Evolutionary conservation across 2,888 invertebrate genomes (phyloP).

Genomic region (Drosophila mulleri): DNA sequence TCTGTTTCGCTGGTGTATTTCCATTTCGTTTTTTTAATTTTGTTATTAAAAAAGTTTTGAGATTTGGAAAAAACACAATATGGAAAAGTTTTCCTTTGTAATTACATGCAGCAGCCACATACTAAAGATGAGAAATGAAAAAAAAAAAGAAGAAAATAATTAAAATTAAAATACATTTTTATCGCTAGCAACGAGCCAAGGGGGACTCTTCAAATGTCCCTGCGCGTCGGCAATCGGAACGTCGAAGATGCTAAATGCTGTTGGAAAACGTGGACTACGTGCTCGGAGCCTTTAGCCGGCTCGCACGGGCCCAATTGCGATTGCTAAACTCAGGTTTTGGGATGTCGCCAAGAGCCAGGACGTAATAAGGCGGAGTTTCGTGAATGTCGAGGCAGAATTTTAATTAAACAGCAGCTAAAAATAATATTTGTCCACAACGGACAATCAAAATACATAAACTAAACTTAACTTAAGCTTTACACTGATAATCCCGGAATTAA

Average conservation of each 20-base stretch:
- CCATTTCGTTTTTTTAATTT: slow-evolving; percentile 52
- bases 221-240: slow-evolving; percentile 22
- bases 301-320: slow-evolving; percentile 31
- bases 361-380: slow-evolving; percentile 4
- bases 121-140: slow-evolving; percentile 29
- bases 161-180: slow-evolving; percentile 25
- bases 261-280: slow-evolving; percentile 21
- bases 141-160: neutral
- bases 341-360: neutral
- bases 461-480: slow-evolving; percentile 50
- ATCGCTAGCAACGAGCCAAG: slow-evolving; percentile 5
- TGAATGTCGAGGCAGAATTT: slow-evolving; percentile 29
- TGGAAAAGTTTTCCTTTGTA: slow-evolving; percentile 75
- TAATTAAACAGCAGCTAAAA: slow-evolving; percentile 49
- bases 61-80: slow-evolving; percentile 66
- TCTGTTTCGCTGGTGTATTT: slow-evolving; percentile 18
- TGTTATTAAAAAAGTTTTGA: slow-evolving; percentile 76
- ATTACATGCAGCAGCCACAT: slow-evolving; percentile 64
- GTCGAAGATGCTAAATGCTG: slow-evolving; percentile 17
- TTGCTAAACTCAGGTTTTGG: slow-evolving; percentile 15
- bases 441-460: slow-evolving; percentile 60
- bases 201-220: slow-evolving; percentile 22
- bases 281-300: slow-evolving; percentile 15
- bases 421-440: slow-evolving; percentile 61
- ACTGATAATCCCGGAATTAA: slow-evolving; percentile 70